phyloP scores from a whole-genome alignment of 2,888 invertebrate species.

The Trissolcus brochymenae region DNA sequence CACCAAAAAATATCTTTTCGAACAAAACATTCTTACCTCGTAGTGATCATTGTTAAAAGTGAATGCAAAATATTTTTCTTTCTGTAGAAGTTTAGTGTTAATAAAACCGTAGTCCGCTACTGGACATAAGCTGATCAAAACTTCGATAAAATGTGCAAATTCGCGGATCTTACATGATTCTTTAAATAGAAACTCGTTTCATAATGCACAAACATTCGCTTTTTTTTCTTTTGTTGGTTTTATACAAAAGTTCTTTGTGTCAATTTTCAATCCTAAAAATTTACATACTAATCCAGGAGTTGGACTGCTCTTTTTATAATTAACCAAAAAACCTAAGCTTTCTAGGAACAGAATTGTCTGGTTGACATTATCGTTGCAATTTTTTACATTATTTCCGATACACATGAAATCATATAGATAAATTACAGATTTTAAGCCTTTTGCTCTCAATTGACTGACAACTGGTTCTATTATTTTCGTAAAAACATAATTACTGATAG shows the following conservation, averaged over 20 bases:
- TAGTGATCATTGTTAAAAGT: conserved; percentile 25
- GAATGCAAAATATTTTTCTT: conserved; percentile 16
- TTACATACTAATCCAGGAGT: conserved; percentile 5
- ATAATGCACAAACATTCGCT: conserved; percentile 1
- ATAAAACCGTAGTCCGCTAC: conserved; percentile 20
- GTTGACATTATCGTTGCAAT: conserved; percentile 10
- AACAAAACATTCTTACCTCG: conserved; percentile 10
- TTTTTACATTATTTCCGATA: conserved; percentile 14
- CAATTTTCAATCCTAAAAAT: conserved; percentile 17
- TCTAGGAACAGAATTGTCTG: conserved; percentile 6
- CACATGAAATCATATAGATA: conserved; percentile 39
- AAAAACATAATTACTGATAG: too few species aligned
- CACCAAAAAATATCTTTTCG: conserved; percentile 31
- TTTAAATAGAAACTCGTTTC: conserved; percentile 9
- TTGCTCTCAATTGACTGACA: conserved; percentile 8
- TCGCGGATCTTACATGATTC: conserved; percentile 23
- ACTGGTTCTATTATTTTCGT: conserved; percentile 60
- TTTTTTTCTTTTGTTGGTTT: conserved; percentile 16
- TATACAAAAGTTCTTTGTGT: conserved; percentile 11
- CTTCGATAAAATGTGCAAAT: conserved; percentile 21
- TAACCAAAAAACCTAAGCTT: conserved; percentile 36
- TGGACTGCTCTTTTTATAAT: conserved; percentile 6
- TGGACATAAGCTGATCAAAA: conserved; percentile 26
- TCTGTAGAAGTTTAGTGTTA: conserved; percentile 18
- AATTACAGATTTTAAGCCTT: conserved; percentile 26